Base-by-base conservation (phyloP, 2,888 invertebrate genomes). In the Tillus elongatus region DNA sequence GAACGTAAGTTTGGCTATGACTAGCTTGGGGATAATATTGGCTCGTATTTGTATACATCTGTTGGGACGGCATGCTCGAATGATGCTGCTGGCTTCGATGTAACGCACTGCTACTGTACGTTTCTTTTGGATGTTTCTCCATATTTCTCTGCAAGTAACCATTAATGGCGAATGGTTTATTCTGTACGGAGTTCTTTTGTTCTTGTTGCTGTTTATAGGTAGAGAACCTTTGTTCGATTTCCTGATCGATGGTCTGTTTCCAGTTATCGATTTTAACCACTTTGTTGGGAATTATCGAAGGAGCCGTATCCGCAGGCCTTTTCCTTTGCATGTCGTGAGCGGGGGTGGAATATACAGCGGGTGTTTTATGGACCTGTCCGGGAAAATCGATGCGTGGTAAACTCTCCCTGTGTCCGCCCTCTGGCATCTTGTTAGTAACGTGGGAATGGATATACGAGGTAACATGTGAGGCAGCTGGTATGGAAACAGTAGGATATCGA, bases 221-320 rank as follows among this genome's bases (percentile, higher is more conserved):
- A 6, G 66, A 65, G 10, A 74, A 54, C 39, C 68, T 64, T 49
- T 73, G 70, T 44, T 74, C 73, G 28, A 73, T 73, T 51, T 73
- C 70, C 43, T 70, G 64, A 49, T 74, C 73, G 40, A 72, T 71
- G 1, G 66, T 66, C 41, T 69, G 60, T 40, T 69, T 57, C 74
- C 74, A 74, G 3, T 64, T 57, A 45, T 73, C 72, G 2, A 68
- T 55, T 46, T 69, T 69, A 0, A 69, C 62, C 16, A 71, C 62
- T 53, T 74, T 74, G 39, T 57, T 63, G 2, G 66, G 64, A 1
- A 65, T 57, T 2, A 55, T 46, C 1, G 58, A 51, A 15, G 60
- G 59, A 4, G 30, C 53, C 43, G 33, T 56, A 44, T 54, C 71
- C 1, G 59, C 57, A 0, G 63, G 52, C 38, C 71, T 60, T 44